Conservation (phyloP, 2,113 vertebrate genomes). For the Tonatia bakeri region DNA sequence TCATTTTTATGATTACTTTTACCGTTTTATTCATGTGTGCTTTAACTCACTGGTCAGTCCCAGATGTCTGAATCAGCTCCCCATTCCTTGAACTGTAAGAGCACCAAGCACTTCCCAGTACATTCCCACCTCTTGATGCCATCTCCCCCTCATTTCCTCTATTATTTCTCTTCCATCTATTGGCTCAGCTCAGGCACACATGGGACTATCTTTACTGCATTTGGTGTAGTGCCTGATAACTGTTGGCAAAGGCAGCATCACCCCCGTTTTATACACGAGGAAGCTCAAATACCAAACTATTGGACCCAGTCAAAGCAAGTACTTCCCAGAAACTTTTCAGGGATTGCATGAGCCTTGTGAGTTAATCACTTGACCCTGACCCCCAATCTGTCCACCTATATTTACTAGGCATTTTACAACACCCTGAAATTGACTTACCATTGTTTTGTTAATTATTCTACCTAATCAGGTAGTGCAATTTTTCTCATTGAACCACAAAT, state of each 20-base stretch:
- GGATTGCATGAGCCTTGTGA: background rate
- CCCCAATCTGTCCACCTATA: background rate
- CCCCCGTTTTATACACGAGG: background rate
- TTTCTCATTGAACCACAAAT: background rate
- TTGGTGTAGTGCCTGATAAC: background rate
- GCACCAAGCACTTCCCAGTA: no score
- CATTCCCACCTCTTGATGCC: no score
- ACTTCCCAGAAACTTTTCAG: background rate
- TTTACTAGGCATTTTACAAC: background rate
- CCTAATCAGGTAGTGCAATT: background rate
- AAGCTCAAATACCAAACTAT: background rate
- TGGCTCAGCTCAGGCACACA: background rate
- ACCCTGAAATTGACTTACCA: background rate
- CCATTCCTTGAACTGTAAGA: rapidly evolving
- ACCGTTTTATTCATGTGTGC: background rate
- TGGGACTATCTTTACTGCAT: background rate
- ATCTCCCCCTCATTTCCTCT: background rate
- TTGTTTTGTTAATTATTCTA: background rate
- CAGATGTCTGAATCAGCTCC: background rate
- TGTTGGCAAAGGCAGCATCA: background rate
- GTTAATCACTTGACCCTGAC: background rate
- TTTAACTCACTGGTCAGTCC: background rate
- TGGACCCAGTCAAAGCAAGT: background rate
- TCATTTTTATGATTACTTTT: background rate
- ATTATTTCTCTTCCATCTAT: background rate